A percentile compares a stretch with the other conserved stretches of the same genome.
Evolutionary conservation across 2,888 invertebrate genomes (phyloP).

Genomic region (Cephus pygmeus): DNA sequence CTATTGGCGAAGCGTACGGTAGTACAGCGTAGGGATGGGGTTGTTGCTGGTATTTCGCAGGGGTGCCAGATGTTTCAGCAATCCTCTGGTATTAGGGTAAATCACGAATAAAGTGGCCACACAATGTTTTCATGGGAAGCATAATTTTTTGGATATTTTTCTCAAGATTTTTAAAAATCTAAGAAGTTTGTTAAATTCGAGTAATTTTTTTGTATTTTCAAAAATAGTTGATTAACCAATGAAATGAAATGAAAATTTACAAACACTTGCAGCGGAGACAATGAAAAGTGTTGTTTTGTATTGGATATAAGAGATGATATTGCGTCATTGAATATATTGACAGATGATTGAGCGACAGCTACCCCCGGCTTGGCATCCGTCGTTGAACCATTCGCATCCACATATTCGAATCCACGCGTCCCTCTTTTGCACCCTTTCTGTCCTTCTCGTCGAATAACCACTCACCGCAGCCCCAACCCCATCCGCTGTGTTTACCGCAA

Average conservation of each 20-base stretch:
- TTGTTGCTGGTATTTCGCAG: neutral
- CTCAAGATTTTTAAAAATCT: neutral
- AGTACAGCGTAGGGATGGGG: neutral
- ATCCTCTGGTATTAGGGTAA: neutral
- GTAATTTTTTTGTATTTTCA: neutral
- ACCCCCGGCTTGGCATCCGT: slow-evolving; percentile 6
- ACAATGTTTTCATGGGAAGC: neutral
- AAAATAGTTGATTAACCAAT: neutral
- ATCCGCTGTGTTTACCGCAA: slow-evolving; percentile 62
- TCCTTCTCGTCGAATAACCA: slow-evolving; percentile 45
- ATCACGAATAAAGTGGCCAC: neutral
- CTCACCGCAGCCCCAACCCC: slow-evolving; percentile 39
- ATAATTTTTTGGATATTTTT: neutral
- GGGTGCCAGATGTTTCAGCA: neutral
- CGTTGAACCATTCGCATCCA: slow-evolving; percentile 20
- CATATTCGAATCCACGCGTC: neutral
- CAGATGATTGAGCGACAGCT: slow-evolving; percentile 18
- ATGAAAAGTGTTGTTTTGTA: neutral
- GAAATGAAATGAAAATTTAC: neutral
- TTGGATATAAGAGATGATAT: slow-evolving; percentile 1
- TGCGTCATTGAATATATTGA: slow-evolving; percentile 18
- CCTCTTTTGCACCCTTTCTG: slow-evolving; percentile 18
- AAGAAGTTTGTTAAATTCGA: neutral
- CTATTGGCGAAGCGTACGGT: neutral
- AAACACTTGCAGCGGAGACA: neutral